Base-by-base conservation (phyloP, 2,888 invertebrate species). In the Hyposoter dolosus region DNA sequence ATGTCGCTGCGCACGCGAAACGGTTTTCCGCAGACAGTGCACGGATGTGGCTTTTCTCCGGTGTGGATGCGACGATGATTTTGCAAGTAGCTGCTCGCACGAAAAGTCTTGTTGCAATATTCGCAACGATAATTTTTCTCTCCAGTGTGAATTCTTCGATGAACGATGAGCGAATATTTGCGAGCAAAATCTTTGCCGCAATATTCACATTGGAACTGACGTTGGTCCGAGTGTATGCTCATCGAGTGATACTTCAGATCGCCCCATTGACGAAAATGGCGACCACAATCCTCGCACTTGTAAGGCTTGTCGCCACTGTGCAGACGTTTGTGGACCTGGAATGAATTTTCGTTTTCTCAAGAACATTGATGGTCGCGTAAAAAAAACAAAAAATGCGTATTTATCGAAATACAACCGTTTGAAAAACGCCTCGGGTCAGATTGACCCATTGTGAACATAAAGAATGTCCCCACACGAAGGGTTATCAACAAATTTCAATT, bases 161-260 rank as follows among this genome's bases (percentile, higher is more conserved):
- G 98, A 0, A 98, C 96, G 75, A 97, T 97, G 72, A 98, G 94
- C 0, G 98, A 98, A 93, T 98, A 98, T 90, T 98, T 97, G 68
- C 98, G 95, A 0, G 98, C 97, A 94, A 98, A 98, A 91, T 97
- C 97, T 92, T 98, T 98, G 79, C 97, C 97, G 92, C 98, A 98
- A 92, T 97, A 98, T 91, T 98, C 98, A 93, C 98, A 98, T 92
- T 98, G 98, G 93, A 97, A 98, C 88, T 97, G 96, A 93, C 97
- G 97, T 94, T 97, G 95, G 66, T 96, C 96, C 10, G 97, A 97
- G 93, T 98, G 98, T 87, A 97, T 95, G 3, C 98, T 98, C 45
- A 96, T 96, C 84, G 96, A 96, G 94, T 98, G 98, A 93, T 98
- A 98, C 91, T 97, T 98, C 74, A 98, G 95, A 93, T 98, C 98